These are phyloP conservation scores for Frankliniella fusca DNA, from an alignment of 2,888 invertebrate genomes.

Conservation along the genomic window DNA sequence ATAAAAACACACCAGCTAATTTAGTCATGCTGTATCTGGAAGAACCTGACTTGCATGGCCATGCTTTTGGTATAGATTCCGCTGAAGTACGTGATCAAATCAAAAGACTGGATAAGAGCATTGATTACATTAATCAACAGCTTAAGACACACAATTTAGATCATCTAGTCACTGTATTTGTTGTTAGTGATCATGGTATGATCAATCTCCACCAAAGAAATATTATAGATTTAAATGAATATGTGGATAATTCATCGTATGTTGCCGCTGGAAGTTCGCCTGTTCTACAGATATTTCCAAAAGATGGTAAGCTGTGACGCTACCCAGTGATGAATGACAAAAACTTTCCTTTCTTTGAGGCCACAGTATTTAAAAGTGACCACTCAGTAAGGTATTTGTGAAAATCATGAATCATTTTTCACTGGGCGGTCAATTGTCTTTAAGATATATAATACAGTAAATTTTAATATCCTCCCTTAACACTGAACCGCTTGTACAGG, in stretches of 20 bases:
- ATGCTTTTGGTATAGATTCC: conserved; percentile 56
- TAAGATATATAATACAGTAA: conserved; percentile 23
- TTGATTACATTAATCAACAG: conserved; percentile 54
- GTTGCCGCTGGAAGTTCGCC: conserved; percentile 54
- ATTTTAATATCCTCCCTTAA: conserved; percentile 12
- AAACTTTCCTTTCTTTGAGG: conserved; percentile 29
- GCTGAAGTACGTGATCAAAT: conserved; percentile 48
- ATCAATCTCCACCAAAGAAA: conserved; percentile 51
- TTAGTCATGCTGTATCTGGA: conserved; percentile 65
- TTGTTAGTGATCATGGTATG: conserved; percentile 73
- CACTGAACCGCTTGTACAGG: conserved; percentile 44
- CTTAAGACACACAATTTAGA: conserved; percentile 52
- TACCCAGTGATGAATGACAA: not conserved
- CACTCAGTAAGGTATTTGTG: too few species aligned
- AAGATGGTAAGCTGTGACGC: conserved; percentile 47
- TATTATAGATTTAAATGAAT: conserved; percentile 56
- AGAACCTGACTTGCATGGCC: conserved; percentile 64
- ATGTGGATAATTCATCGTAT: conserved; percentile 52
- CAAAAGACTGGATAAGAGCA: conserved; percentile 52
- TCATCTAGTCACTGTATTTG: conserved; percentile 58
- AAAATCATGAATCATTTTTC: too few species aligned
- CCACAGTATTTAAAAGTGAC: too few species aligned
- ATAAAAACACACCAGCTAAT: conserved; percentile 60
- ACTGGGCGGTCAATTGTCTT: conserved; percentile 12
- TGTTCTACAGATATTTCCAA: conserved; percentile 57